A percentile compares a stretch with the other conserved stretches of the same genome.
Conservation (phyloP, 2,113 vertebrate species). For the Nerophis ophidion region DNA sequence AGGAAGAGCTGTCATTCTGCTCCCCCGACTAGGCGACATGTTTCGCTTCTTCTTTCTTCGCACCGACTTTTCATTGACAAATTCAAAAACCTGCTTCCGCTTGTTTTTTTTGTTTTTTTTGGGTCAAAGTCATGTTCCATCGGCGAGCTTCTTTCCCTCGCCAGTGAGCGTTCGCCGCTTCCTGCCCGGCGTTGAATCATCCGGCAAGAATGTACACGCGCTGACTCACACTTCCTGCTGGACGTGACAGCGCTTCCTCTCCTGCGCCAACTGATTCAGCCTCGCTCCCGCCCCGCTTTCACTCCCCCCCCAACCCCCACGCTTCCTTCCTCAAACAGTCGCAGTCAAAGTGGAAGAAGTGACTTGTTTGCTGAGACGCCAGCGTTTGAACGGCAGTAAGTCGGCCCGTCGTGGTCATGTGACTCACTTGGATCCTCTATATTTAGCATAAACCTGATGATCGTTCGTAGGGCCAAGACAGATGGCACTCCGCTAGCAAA, state of each 20-base stretch:
- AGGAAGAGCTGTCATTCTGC: slow-evolving; percentile 20
- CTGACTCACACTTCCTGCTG: slow-evolving; percentile 80
- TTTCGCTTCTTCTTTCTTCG: too few relatives aligned
- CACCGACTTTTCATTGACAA: neutral
- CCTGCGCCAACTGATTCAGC: slow-evolving; percentile 51
- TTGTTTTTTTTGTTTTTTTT: slow-evolving; percentile 15
- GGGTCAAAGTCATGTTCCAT: slow-evolving; percentile 21
- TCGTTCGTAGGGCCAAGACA: slow-evolving; percentile 40
- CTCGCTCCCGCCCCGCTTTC: slow-evolving; percentile 37
- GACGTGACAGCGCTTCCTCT: slow-evolving; percentile 74
- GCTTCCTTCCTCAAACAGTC: slow-evolving; percentile 46
- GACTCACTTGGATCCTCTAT: slow-evolving; percentile 60
- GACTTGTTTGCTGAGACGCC: slow-evolving; percentile 39
- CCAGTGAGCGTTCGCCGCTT: slow-evolving; percentile 64
- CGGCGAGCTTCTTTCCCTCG: slow-evolving; percentile 41
- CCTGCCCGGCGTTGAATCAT: slow-evolving; percentile 71
- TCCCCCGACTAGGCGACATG: too few relatives aligned
- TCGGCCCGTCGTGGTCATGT: slow-evolving; percentile 47
- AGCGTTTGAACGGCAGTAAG: slow-evolving; percentile 22
- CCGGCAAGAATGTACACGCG: slow-evolving; percentile 66
- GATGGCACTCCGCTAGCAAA: slow-evolving; percentile 43
- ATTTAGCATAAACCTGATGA: slow-evolving; percentile 44
- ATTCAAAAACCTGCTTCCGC: neutral
- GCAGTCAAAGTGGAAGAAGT: slow-evolving; percentile 62
- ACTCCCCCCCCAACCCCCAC: slow-evolving; percentile 33